Percentiles rank a stretch among this genome's conserved stretches.
These are phyloP conservation scores for Cyclophora albipunctata DNA, from an alignment of 2,888 invertebrate genomes.

Conservation along the genomic window DNA sequence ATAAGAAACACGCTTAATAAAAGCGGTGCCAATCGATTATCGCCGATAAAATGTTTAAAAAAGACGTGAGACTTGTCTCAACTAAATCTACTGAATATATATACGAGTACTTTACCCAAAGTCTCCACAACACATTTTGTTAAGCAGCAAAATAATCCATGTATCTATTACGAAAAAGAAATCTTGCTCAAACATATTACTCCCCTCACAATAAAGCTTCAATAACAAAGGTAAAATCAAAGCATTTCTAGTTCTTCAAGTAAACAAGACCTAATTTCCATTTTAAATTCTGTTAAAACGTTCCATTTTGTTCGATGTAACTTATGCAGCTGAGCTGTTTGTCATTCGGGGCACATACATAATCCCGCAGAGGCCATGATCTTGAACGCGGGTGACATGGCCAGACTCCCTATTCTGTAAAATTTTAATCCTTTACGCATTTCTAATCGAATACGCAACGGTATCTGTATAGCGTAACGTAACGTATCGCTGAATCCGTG, in stretches of 20 bases:
- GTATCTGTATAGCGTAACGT: not conserved
- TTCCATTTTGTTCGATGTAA: constrained; percentile 38
- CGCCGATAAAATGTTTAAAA: too few species aligned
- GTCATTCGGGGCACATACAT: constrained; percentile 58
- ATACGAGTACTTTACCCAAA: too few species aligned
- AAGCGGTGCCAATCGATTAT: too few species aligned
- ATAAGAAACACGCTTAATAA: too few species aligned
- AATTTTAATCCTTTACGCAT: constrained; percentile 27
- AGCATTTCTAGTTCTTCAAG: constrained; percentile 13
- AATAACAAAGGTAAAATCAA: constrained; percentile 16
- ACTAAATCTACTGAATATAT: too few species aligned
- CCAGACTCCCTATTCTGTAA: constrained; percentile 41
- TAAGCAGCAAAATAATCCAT: too few species aligned
- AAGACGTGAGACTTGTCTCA: too few species aligned
- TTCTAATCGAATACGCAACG: constrained; percentile 27
- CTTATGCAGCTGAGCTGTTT: constrained; percentile 51
- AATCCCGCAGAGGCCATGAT: constrained; percentile 60
- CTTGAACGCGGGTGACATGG: constrained; percentile 52
- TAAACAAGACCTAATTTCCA: constrained; percentile 36
- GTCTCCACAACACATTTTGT: too few species aligned
- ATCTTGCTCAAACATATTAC: too few species aligned
- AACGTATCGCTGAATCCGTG: too few species aligned
- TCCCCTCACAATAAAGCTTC: constrained; percentile 2
- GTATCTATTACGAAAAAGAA: too few species aligned
- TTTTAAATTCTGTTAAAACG: constrained; percentile 43